These are phyloP conservation scores for Xanthorhoe designata DNA, from an alignment of 2,888 invertebrate species.

Conservation along the genomic window DNA sequence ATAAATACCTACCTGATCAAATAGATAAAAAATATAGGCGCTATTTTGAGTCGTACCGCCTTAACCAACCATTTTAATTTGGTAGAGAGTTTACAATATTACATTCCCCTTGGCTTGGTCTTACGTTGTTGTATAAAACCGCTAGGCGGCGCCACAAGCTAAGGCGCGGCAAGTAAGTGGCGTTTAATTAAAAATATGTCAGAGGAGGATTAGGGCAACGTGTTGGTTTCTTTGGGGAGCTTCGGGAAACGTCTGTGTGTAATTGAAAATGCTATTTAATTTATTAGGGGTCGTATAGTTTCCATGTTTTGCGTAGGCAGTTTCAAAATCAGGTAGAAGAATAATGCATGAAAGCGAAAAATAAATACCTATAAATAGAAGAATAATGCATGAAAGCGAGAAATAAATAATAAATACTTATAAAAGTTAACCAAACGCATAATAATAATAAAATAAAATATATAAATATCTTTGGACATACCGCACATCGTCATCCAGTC, in stretches of 20 bases:
- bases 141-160: slow-evolving; percentile 30
- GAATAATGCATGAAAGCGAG: too few species aligned
- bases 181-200: slow-evolving; percentile 81
- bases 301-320: slow-evolving; percentile 6
- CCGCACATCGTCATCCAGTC: too few species aligned
- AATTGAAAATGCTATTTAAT: slow-evolving; percentile 39
- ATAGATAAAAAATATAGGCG: too few species aligned
- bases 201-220: slow-evolving; percentile 43
- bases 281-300: slow-evolving; percentile 24
- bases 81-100: not conserved
- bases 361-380: too few species aligned
- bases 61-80: not conserved
- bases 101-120: not conserved
- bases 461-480: too few species aligned
- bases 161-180: slow-evolving; percentile 60
- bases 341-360: too few species aligned
- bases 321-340: too few species aligned
- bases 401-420: too few species aligned
- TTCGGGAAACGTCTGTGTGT: slow-evolving; percentile 25
- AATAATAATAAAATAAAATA: too few species aligned
- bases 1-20: not conserved
- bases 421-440: too few species aligned
- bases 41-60: too few species aligned
- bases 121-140: slow-evolving; percentile 9
- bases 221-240: slow-evolving; percentile 33